These are phyloP conservation scores for Plusia festucae DNA, from an alignment of 2,888 invertebrate genomes.

Conservation along the genomic window DNA sequence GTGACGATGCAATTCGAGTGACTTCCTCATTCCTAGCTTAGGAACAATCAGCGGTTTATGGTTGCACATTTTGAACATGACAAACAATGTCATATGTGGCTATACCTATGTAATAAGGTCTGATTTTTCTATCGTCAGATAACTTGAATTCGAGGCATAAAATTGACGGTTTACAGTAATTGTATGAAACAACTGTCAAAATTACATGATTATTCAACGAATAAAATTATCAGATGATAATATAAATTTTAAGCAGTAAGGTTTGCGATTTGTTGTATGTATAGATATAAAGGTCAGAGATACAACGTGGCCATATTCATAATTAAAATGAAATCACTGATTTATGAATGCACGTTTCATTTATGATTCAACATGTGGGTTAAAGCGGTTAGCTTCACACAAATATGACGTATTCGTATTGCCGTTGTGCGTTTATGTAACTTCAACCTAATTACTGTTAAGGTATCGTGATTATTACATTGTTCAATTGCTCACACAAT, in stretches of 20 bases:
- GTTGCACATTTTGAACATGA: neutral
- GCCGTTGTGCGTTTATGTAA: conserved; percentile 42
- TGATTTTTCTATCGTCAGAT: no score
- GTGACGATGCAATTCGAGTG: conserved; percentile 28
- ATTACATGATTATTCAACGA: no score
- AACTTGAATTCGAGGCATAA: no score
- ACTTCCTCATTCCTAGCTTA: conserved; percentile 51
- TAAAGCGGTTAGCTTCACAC: conserved; percentile 23
- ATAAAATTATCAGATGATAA: no score
- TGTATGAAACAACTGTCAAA: no score
- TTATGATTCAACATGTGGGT: conserved; percentile 16
- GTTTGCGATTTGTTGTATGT: neutral
- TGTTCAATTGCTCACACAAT: conserved; percentile 44
- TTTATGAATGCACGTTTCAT: conserved; percentile 14
- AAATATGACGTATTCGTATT: conserved; percentile 20
- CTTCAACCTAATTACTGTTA: conserved; percentile 45
- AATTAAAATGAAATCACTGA: conserved; percentile 22
- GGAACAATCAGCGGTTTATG: conserved; percentile 31
- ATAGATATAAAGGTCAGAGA: neutral
- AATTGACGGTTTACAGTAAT: no score
- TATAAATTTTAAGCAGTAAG: neutral
- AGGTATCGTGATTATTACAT: conserved; percentile 52
- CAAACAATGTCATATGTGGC: neutral
- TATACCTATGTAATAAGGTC: no score
- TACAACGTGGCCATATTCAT: conserved; percentile 17